Evolutionary conservation across 2,888 invertebrate genomes (phyloP).

Genomic region (Polymixis flavicincta): DNA sequence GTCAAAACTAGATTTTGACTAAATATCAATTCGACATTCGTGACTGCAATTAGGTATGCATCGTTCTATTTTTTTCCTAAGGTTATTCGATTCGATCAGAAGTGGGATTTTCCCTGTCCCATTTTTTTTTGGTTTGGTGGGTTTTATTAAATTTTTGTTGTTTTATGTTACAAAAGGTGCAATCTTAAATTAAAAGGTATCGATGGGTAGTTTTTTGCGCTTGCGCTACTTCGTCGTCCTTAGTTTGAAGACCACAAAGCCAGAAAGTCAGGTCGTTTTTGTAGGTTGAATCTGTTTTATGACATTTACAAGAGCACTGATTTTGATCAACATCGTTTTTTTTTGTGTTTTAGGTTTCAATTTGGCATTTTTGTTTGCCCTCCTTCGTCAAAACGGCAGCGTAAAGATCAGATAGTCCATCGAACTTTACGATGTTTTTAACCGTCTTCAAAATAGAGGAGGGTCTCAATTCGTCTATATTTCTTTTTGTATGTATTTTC

Average conservation of each 20-base stretch:
- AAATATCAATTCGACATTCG: background rate
- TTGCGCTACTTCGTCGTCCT: background rate
- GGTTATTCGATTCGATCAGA: background rate
- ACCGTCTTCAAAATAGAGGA: too few species aligned
- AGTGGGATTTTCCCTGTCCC: background rate
- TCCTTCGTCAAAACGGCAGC: background rate
- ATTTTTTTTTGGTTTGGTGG: conserved; percentile 6
- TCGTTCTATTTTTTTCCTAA: background rate
- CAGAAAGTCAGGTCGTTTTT: background rate
- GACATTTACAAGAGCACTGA: background rate
- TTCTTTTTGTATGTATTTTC: too few species aligned
- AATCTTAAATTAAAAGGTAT: background rate
- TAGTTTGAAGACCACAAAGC: background rate
- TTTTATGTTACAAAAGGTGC: background rate
- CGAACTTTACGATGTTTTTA: too few species aligned
- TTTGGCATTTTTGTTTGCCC: background rate
- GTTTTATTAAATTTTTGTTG: too few species aligned
- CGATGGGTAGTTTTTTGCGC: background rate
- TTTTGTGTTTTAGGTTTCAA: too few species aligned
- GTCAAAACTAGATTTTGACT: background rate
- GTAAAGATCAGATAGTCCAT: too few species aligned
- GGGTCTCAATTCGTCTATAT: too few species aligned
- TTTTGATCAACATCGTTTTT: background rate
- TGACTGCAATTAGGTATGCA: background rate
- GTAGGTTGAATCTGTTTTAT: background rate